Conservation (phyloP, 2,113 vertebrate species). For the Cairina moschata region DNA sequence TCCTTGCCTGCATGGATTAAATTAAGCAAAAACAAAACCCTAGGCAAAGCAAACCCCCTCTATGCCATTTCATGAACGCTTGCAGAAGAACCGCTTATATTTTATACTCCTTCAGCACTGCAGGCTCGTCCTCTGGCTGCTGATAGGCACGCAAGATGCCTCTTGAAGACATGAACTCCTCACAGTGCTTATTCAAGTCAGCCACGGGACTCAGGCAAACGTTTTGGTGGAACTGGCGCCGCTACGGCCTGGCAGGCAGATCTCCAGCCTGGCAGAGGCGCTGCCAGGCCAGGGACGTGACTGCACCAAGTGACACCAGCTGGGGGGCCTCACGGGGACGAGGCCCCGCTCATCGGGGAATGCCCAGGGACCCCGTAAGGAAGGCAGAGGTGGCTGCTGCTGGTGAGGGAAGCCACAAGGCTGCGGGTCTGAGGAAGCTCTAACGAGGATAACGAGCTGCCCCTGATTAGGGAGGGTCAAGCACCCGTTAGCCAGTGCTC, state of each 20-base stretch:
- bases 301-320: no score
- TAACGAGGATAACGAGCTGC: accelerated
- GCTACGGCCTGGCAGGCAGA: background rate
- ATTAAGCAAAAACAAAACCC: background rate
- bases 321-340: background rate
- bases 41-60: background rate
- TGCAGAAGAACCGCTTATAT: background rate
- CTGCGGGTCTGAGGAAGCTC: accelerated
- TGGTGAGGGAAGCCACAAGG: background rate
- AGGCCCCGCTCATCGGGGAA: background rate
- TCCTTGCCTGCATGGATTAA: background rate
- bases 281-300: background rate
- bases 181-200: accelerated
- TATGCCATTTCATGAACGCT: background rate
- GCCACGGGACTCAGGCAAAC: background rate
- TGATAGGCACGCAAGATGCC: background rate
- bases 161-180: background rate
- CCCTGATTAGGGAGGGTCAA: background rate
- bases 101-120: background rate
- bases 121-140: background rate
- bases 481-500: background rate
- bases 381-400: background rate
- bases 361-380: background rate
- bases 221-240: background rate
- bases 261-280: accelerated